Evolutionary conservation across 2,113 vertebrate genomes (phyloP), one percentile per base, ranked within the genome.

Genomic region (Brachionichthys hirsutus): DNA sequence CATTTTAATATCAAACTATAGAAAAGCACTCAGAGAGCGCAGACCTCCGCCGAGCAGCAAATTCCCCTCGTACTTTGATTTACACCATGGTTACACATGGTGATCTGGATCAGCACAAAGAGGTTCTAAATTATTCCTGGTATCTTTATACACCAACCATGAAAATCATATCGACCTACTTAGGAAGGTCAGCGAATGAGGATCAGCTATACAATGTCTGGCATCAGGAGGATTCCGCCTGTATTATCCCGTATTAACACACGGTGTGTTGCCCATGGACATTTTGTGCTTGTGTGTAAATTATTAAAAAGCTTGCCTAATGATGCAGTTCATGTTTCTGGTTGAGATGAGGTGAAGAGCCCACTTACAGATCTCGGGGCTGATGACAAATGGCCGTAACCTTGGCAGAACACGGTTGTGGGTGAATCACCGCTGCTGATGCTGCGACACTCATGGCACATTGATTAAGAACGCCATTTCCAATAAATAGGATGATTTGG

Each of bases 361-460:
- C 65, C 67, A 68, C 72, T 82, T 62, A 43, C 19, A 47, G 35
- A 55, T 59, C 12, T 18, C 60, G 69, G 62, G 54, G 41, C 60
- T 64, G 64, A 59, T 67, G 60, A 67, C 66, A 67, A 76, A 73
- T n/a, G 55, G 41, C 53, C 48, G 16, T 64, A 70, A 82, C 77
- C 77, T 82, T 77, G 61, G 53, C 66, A n/a, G 48, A 24, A 34
- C 9, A 12, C 30, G 43, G 5, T n/a, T n/a, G 9, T 38, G 9
- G 9, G 36, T 38, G 30, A 60, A 60, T 45, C 19, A 14, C 47
- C 17, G 34, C 16, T 11, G 11, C 30, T 10, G 15, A 41, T 56
- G 45, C 40, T 24, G 51, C 12, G 5, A 12, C n/a, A 16, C 30
- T n/a, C 38, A 24, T 14, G 49, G 41, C 4, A 1, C 9, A 19